Evolutionary conservation across 2,113 vertebrate species (phyloP), one percentile per base, ranked within the genome.

Genomic region (Fulmarus glacialis): DNA sequence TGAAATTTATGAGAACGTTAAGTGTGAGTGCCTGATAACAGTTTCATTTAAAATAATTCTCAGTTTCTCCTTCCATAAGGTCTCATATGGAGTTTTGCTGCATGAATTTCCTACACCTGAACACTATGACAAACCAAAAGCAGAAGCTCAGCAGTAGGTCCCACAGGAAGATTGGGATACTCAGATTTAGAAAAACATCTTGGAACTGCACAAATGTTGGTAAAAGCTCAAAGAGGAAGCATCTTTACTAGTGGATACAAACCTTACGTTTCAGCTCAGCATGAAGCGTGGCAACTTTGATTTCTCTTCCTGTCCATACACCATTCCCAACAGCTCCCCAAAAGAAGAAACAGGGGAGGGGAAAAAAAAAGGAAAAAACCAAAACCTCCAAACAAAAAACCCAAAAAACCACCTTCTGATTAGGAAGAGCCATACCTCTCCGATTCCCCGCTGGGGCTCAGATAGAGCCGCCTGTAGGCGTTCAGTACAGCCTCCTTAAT

Each of bases 401-500:
- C 42, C 42, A 8, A 5, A 42, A 42, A 42, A 42, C 13, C 42
- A 42, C 42, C 42, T 72, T 40, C 9, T 59, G n/a, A 77, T 74
- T 22, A 58, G 16, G 16, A 62, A 59, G 55, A 36, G 14, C 9
- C 89, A 58, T 87, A 99, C 99, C 99, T 99, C 94, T 98, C 95
- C 0, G 98, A 98, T 85, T 99, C 99, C 56, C 98, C 97, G 2
- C 97, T 98, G 17, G 99, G 98, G 86, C 95, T 99, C 55, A 99
- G 98, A 80, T 99, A 99, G 42, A 99, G 98, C 29, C 95, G 98
- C 52, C 98, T 98, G 97, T 99, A 99, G 43, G 99, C 99, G 7
- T 99, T 99, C 82, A 99, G 97, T n/a, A 99, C 99, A 0, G 99
- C 99, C 64, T 99, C 99, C 96, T 99, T 99, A 93, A 99, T 97